Evolutionary conservation across 2,113 vertebrate species (phyloP).

Genomic region (Ammodytes marinus): DNA sequence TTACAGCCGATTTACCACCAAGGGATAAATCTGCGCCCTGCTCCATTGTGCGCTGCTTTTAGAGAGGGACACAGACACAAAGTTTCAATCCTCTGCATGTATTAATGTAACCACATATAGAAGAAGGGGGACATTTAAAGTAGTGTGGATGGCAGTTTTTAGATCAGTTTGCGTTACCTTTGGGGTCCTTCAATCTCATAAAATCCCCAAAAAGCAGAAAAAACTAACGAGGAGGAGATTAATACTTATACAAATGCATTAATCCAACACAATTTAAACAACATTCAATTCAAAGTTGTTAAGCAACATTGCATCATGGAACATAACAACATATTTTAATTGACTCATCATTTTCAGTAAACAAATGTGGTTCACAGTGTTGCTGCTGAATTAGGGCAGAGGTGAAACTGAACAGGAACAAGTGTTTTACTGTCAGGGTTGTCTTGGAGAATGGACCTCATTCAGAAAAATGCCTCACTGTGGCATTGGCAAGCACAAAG

Average conservation of each 20-base stretch:
- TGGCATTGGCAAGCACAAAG: not conserved
- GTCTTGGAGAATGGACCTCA: not conserved
- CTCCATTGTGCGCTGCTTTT: conserved; percentile 75
- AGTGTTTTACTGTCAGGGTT: conserved; percentile 6
- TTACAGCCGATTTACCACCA: conserved; percentile 60
- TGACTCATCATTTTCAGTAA: not conserved
- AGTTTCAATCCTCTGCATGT: not conserved
- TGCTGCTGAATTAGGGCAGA: not conserved
- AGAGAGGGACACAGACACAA: conserved; percentile 31
- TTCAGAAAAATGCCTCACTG: not conserved
- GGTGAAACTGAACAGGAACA: not conserved
- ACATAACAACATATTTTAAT: no score
- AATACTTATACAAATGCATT: not conserved
- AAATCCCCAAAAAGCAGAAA: not conserved
- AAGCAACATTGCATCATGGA: not conserved
- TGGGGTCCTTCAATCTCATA: no score
- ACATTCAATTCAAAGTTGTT: not conserved
- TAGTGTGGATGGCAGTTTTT: no score
- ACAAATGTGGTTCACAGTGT: not conserved
- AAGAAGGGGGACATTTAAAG: not conserved
- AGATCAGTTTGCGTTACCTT: not conserved
- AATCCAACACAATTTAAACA: not conserved
- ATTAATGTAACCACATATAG: not conserved
- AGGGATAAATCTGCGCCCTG: conserved; percentile 67
- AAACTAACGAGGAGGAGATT: not conserved